Percentiles rank a stretch among this genome's conserved stretches.
Conservation (phyloP, 1,140 invertebrate species). For the Anagrus nilaparvatae region DNA sequence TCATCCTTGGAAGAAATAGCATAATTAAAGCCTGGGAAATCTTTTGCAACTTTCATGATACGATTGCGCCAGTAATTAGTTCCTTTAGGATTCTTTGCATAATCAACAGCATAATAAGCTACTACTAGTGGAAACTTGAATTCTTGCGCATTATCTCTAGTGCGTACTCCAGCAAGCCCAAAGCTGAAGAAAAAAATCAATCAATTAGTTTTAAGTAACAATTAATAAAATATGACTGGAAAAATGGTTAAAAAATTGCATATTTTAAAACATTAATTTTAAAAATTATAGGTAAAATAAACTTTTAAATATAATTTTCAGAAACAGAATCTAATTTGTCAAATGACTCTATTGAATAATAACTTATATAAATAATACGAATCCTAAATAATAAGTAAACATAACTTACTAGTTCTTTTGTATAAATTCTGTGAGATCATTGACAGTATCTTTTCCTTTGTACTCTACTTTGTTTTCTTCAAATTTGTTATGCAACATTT, state of each 20-base stretch:
- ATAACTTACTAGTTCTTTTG: slow-evolving; percentile 72
- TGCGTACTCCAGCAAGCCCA: slow-evolving; percentile 85
- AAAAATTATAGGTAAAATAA: too few species aligned
- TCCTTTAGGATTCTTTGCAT: slow-evolving; percentile 91
- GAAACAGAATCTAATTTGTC: too few species aligned
- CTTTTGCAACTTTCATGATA: slow-evolving; percentile 88
- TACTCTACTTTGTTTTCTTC: slow-evolving; percentile 68
- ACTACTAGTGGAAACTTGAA: slow-evolving; percentile 85
- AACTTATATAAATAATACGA: too few species aligned
- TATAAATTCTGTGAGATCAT: slow-evolving; percentile 72
- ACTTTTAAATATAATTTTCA: too few species aligned
- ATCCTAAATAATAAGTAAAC: too few species aligned
- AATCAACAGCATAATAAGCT: slow-evolving; percentile 92
- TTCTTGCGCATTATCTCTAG: slow-evolving; percentile 70
- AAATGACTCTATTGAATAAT: too few species aligned
- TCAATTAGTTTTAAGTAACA: not conserved
- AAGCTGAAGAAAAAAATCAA: slow-evolving; percentile 51
- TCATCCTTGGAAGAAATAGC: slow-evolving; percentile 87
- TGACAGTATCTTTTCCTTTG: slow-evolving; percentile 55
- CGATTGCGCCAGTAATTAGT: slow-evolving; percentile 99
- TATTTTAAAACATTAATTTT: too few species aligned
- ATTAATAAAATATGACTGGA: not conserved
- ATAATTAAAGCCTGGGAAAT: slow-evolving; percentile 72
- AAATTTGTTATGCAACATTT: slow-evolving; percentile 85
- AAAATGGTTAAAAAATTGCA: too few species aligned